Evolutionary conservation across 2,113 vertebrate genomes (phyloP).

Genomic region (rabbit (Oryctolagus cuniculus)): mOryCun1.1 NC_091436.1:116242501-116243000

Average conservation of each 20-base stretch:
- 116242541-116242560: conserved; percentile 99
- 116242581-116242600: conserved; percentile 98
- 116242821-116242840: conserved; percentile 72
- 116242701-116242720: conserved; percentile 58
- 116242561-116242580: conserved; percentile 97
- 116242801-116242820: conserved; percentile 72
- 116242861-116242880: conserved; percentile 53
- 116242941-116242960: neutral
- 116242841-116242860: conserved; percentile 64
- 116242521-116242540: conserved; percentile 99
- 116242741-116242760: conserved; percentile 72
- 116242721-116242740: conserved; percentile 77
- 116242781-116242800: conserved; percentile 70
- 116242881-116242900: conserved; percentile 50
- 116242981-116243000: conserved; percentile 14
- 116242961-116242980: conserved; percentile 4
- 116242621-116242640: conserved; percentile 95
- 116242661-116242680: conserved; percentile 74
- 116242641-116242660: conserved; percentile 63
- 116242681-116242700: conserved; percentile 65
- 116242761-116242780: conserved; percentile 69
- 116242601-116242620: conserved; percentile 95
- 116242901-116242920: neutral
- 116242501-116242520: conserved; percentile 96
- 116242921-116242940: conserved; percentile 28